Base-by-base conservation (phyloP, 2,888 invertebrate species). In the Aphidius colemani region DNA sequence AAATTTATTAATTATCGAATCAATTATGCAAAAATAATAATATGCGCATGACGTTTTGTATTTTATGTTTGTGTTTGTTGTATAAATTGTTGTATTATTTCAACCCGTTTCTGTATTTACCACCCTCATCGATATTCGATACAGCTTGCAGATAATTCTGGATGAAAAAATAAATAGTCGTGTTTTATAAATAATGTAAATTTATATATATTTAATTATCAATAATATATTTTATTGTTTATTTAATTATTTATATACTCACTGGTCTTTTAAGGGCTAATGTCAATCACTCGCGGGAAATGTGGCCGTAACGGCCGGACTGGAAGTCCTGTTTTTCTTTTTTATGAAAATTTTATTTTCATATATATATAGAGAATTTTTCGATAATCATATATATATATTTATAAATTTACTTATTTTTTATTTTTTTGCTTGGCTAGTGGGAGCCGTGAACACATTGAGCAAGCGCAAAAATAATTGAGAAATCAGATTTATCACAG, bases 11-110 rank as follows among this genome's bases (percentile, higher is more conserved):
- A 49, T 10, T 40, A n/a, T 11, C 11, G 40, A 64, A 60, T 64
- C 64, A 64, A 64, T 61, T 64, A 45, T 45, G 4, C 10, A 51
- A 51, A n/a, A 43, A 30, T 43, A 41, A 9, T 61, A 57, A 57
- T 65, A 55, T 64, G 65, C 65, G 65, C 65, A 65, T 65, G 65
- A 61, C 61, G 60, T 57, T 57, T 43, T 4, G 4, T 30, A 30
- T 5, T 18, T 18, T 18, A 18, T 18, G 13, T 18, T 39, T 46
- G 45, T 57, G 57, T 39, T 30, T 6, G 40, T 57, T 45, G 44
- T 30, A 39, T 45, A 9, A 10, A 18, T 9, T 13, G 9, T 7
- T 5, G 7, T 13, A 46, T 45, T 40, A 39, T 48, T 57, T 57
- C 56, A 57, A 30, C 9, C 9, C 18, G 44, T 46, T 45, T n/a